Conservation (phyloP, 1,140 invertebrate genomes). For the Heliconius nattereri region DNA sequence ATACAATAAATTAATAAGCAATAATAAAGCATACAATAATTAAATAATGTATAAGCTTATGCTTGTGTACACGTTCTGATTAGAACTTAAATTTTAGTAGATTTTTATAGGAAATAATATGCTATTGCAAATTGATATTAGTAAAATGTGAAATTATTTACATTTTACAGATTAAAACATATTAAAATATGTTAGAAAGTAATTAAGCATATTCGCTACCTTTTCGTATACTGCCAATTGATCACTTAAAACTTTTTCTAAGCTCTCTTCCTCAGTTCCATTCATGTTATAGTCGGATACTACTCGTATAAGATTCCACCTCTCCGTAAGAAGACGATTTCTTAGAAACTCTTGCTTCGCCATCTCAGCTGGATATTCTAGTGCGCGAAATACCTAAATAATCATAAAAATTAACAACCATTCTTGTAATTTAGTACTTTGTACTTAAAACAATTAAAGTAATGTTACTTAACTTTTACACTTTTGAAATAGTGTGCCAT, state of each 20-base stretch:
- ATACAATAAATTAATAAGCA: too few relatives aligned
- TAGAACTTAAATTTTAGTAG: too few relatives aligned
- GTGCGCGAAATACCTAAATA: slow-evolving; percentile 86
- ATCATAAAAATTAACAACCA: neutral
- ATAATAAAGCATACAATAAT: too few relatives aligned
- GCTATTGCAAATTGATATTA: too few relatives aligned
- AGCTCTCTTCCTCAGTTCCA: slow-evolving; percentile 81
- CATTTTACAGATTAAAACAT: too few relatives aligned
- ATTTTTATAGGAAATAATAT: too few relatives aligned
- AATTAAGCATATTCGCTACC: slow-evolving; percentile 52
- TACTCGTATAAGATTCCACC: slow-evolving; percentile 69
- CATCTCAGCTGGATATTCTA: slow-evolving; percentile 88
- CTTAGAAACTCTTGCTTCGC: slow-evolving; percentile 82
- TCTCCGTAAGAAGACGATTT: slow-evolving; percentile 60
- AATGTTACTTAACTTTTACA: too few relatives aligned
- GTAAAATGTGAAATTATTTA: too few relatives aligned
- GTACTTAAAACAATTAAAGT: too few relatives aligned
- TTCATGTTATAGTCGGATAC: slow-evolving; percentile 80
- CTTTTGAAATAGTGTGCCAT: too few relatives aligned
- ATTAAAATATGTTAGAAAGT: too few relatives aligned
- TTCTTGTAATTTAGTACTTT: neutral
- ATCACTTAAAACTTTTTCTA: slow-evolving; percentile 82
- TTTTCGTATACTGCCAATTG: slow-evolving; percentile 84
- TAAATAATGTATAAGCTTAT: too few relatives aligned
- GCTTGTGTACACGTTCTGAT: neutral